These are phyloP conservation scores for Euura lappo DNA, from an alignment of 1,140 invertebrate species.

Conservation along the genomic window DNA sequence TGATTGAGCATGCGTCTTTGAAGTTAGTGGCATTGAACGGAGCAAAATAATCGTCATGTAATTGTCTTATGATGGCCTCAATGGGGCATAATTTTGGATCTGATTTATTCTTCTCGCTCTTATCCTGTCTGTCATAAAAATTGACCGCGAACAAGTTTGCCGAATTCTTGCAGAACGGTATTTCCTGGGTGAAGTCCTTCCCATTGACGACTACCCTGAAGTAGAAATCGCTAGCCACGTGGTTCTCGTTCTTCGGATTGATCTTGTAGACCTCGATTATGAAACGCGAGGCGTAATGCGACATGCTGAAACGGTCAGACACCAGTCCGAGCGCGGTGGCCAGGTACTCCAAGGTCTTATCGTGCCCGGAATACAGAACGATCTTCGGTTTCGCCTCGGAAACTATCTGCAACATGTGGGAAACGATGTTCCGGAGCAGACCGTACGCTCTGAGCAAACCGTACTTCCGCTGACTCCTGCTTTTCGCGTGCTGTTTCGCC, in stretches of 20 bases:
- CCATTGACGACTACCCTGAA: constrained; percentile 88
- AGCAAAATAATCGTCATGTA: constrained; percentile 85
- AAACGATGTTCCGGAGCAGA: constrained; percentile 77
- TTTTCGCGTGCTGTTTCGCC: constrained; percentile 69
- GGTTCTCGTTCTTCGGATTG: constrained; percentile 53
- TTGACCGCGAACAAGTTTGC: constrained; percentile 58
- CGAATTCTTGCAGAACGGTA: constrained; percentile 77
- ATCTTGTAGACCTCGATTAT: constrained; percentile 81
- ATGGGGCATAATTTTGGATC: constrained; percentile 76
- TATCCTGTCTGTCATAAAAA: constrained; percentile 46
- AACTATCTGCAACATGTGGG: constrained; percentile 78
- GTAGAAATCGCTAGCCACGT: constrained; percentile 71
- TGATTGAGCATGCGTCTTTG: constrained; percentile 77
- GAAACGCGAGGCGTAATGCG: constrained; percentile 82
- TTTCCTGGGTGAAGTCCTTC: constrained; percentile 80
- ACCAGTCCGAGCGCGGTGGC: constrained; percentile 76
- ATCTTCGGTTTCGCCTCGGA: constrained; percentile 80
- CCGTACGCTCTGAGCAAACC: constrained; percentile 79
- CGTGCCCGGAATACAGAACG: constrained; percentile 89
- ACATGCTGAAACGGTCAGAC: constrained; percentile 65
- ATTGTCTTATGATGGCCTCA: constrained; percentile 82
- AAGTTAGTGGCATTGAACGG: constrained; percentile 83
- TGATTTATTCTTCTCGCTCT: constrained; percentile 49
- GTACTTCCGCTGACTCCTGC: constrained; percentile 68
- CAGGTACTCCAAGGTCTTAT: constrained; percentile 85